These are phyloP conservation scores for Drosophila mojavensis DNA, from an alignment of 1,140 invertebrate genomes.

Conservation along the genomic window DNA sequence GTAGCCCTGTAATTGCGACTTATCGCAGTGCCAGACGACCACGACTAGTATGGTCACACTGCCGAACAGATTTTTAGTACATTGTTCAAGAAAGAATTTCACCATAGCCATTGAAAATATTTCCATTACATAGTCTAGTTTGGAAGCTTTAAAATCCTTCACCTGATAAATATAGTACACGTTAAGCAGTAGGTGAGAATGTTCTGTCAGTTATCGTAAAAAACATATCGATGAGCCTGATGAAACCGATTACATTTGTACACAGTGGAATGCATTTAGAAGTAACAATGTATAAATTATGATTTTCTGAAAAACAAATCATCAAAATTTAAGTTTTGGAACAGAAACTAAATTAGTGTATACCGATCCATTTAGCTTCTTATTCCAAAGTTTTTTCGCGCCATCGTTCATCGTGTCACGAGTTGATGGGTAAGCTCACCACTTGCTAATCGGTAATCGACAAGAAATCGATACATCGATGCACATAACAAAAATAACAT, in stretches of 20 bases:
- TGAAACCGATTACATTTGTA: neutral
- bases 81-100: too few species aligned
- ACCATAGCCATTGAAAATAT: too few species aligned
- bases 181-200: neutral
- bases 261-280: neutral
- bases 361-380: neutral
- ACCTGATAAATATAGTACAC: too few species aligned
- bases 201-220: neutral
- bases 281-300: neutral
- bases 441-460: slow-evolving; percentile 8
- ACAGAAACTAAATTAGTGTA: neutral
- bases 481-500: slow-evolving; percentile 17
- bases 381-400: neutral
- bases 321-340: too few species aligned
- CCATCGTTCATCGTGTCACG: slow-evolving; percentile 9
- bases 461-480: slow-evolving; percentile 19
- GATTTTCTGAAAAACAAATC: neutral
- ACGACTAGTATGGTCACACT: neutral
- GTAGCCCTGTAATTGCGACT: slow-evolving; percentile 1
- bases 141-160: too few species aligned
- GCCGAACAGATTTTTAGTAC: too few species aligned
- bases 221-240: neutral
- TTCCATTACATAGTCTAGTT: too few species aligned
- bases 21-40: neutral
- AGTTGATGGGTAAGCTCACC: neutral